Conservation (phyloP, 2,797 vertebrate species). For the Muscicapa comitata region DNA sequence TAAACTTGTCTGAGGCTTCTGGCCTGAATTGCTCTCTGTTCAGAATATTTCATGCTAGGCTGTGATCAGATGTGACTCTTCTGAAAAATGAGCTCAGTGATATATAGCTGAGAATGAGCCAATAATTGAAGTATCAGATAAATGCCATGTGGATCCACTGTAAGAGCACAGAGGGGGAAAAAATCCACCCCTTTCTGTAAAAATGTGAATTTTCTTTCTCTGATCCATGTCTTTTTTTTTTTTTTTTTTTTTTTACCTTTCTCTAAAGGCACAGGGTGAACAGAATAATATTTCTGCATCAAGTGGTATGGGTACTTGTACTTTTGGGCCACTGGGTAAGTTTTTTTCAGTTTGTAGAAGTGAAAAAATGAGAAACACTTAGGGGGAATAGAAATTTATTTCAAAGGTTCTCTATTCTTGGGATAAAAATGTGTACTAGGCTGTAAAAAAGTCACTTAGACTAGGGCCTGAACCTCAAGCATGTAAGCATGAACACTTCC, state of each 20-base stretch:
- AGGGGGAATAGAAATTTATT: neutral
- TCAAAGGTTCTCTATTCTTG: neutral
- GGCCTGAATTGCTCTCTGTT: neutral
- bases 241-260: neutral
- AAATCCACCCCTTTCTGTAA: neutral
- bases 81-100: neutral
- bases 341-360: neutral
- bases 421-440: neutral
- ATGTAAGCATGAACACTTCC: neutral
- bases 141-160: neutral
- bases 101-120: neutral
- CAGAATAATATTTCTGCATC: conserved; percentile 88
- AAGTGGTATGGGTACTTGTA: conserved; percentile 87
- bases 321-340: conserved; percentile 86
- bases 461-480: neutral
- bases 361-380: neutral
- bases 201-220: neutral
- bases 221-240: neutral
- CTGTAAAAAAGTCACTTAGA: neutral
- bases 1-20: neutral
- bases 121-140: neutral
- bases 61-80: neutral
- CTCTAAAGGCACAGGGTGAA: conserved; percentile 85
- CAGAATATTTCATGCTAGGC: neutral
- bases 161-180: neutral